Evolutionary conservation across 2,888 invertebrate species (phyloP), one percentile per base, ranked within the genome.

Genomic region (Adineta ricciae): DNA sequence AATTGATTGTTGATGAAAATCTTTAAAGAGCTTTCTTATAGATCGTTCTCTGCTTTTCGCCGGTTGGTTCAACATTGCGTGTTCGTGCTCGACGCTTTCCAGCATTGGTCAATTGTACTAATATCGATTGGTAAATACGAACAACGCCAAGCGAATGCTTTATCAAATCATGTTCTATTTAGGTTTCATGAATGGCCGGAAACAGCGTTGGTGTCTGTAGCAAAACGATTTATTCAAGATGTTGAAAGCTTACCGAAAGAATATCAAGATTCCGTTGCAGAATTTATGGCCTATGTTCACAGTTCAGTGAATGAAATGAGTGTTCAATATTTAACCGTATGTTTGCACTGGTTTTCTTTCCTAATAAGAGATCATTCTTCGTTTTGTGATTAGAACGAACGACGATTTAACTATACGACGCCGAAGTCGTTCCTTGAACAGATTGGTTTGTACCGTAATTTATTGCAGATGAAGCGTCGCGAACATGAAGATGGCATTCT

Each of bases 351-450:
- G 27, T 64, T 64, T 32, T 32, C 27, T 0, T 32, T 32, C 16
- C 16, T 0, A 27, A 32, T 14, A 27, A 32, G 27, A 16, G 32
- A 56, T n/a, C n/a, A 56, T 56, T 56, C 49, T 49, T 49, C 49
- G 14, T 32, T 82, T 82, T 8, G 2, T 21, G 9, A n/a, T 82
- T 93, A 85, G 86, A 96, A 95, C 89, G 97, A 97, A 89, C 93
- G 95, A 83, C 93, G 97, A 83, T 97, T 95, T 90, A 97, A 97
- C 91, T 97, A 97, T 90, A 97, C 97, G 0, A 97, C 97, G 11
- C 97, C 97, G 0, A 97, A 97, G 91, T 96, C 96, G 87, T 97
- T 96, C 91, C 92, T 97, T 84, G 97, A 97, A 90, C 96, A 96
- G 92, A 97, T 97, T 86, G 95, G 94, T 88, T 92, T 97, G 72